Evolutionary conservation across 2,113 vertebrate genomes (phyloP).

Genomic region (Neopipo cinnamomea): DNA sequence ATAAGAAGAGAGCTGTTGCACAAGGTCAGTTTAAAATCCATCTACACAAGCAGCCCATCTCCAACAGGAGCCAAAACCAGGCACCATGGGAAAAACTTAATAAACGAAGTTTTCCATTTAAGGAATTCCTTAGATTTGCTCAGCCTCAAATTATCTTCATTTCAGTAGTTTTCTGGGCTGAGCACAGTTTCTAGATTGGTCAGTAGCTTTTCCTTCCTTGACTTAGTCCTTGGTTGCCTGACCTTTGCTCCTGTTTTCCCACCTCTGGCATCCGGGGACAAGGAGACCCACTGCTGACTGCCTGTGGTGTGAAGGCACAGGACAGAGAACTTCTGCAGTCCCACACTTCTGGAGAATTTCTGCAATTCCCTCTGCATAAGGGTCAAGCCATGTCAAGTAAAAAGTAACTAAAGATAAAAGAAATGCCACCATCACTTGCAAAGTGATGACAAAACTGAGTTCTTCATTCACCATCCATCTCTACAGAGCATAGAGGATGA

Average conservation of each 20-base stretch:
- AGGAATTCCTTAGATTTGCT: neutral
- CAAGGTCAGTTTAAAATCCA: neutral
- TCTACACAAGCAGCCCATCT: neutral
- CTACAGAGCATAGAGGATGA: neutral
- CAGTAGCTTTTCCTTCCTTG: neutral
- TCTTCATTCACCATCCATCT: neutral
- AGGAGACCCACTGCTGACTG: neutral
- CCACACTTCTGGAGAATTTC: neutral
- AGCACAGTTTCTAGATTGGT: neutral
- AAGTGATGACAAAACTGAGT: too few relatives aligned
- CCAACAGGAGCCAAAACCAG: neutral
- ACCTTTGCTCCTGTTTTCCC: neutral
- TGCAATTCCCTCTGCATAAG: too few relatives aligned
- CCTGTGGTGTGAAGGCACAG: neutral
- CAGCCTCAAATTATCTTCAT: neutral
- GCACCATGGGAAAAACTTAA: neutral
- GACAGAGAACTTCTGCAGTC: neutral
- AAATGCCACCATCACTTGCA: accelerated
- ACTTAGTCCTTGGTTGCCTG: neutral
- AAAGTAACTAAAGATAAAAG: neutral
- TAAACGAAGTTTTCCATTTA: neutral
- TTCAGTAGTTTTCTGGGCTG: neutral
- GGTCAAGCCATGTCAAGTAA: neutral
- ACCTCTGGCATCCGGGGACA: neutral
- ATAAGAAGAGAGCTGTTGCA: neutral